Percentiles rank a stretch among this genome's conserved stretches.
phyloP scores from a whole-genome alignment of 2,113 vertebrate species.

The Oceanodroma tethys region DNA sequence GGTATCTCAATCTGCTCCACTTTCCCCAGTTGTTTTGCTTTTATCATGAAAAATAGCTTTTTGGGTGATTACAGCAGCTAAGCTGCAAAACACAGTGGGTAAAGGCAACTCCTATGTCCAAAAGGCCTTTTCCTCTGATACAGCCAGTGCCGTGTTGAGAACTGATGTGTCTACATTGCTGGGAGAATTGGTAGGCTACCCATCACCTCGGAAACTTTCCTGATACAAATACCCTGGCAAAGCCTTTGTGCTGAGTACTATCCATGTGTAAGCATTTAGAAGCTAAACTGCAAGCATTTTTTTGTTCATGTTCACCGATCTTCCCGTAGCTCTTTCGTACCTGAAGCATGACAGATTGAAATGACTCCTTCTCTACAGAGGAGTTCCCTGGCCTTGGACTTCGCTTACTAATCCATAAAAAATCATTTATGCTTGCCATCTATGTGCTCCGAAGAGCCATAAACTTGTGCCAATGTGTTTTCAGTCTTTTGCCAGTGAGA shows the following conservation, averaged over 20 bases:
- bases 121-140: neutral
- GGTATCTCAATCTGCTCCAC: neutral
- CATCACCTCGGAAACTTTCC: accelerated
- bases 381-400: neutral
- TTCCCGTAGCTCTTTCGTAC: neutral
- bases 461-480: neutral
- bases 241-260: neutral
- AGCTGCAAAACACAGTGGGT: neutral
- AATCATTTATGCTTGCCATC: neutral
- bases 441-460: neutral
- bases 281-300: neutral
- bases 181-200: neutral
- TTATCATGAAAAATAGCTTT: neutral
- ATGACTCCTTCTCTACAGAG: neutral
- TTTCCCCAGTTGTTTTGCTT: neutral
- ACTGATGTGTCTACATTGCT: neutral
- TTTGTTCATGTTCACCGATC: accelerated
- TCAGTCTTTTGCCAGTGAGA: neutral
- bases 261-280: neutral
- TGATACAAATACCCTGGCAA: neutral
- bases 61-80: neutral
- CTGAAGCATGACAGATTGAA: neutral
- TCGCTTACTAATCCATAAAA: neutral
- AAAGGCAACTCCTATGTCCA: neutral
- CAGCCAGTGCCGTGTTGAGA: neutral